These are phyloP conservation scores for Eueides isabella DNA, from an alignment of 1,140 invertebrate species.

Conservation along the genomic window DNA sequence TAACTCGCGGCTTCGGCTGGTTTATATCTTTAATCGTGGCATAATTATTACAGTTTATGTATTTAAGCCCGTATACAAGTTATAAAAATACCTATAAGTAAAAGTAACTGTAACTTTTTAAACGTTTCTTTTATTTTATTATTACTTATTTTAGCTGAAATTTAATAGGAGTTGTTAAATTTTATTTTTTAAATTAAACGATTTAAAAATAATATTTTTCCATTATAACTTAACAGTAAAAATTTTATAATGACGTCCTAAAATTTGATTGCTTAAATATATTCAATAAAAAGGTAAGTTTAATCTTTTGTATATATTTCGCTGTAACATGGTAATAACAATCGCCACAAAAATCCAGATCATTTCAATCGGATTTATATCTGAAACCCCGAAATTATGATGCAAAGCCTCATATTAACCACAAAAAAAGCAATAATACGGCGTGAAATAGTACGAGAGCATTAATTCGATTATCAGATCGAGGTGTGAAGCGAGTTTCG, in stretches of 20 bases:
- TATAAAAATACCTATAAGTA: neutral
- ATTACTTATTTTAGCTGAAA: neutral
- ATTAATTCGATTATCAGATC: conserved; percentile 82
- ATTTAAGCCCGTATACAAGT: neutral
- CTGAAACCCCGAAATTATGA: conserved; percentile 76
- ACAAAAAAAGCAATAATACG: conserved; percentile 78
- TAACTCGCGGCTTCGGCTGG: conserved; percentile 15
- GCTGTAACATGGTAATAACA: conserved; percentile 32
- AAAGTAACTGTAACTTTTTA: conserved; percentile 2
- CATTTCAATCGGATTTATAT: conserved; percentile 66
- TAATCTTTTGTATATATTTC: conserved; percentile 17
- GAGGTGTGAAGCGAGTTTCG: conserved; percentile 80
- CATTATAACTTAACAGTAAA: conserved; percentile 1
- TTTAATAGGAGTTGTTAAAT: neutral
- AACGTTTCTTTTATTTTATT: neutral
- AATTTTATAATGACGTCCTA: conserved; percentile 1
- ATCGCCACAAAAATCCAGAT: conserved; percentile 61
- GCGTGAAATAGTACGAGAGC: conserved; percentile 78
- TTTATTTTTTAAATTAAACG: neutral
- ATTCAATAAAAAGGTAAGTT: conserved; percentile 41
- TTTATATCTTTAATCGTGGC: conserved; percentile 13
- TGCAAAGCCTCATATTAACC: conserved; percentile 68
- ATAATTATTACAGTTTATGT: conserved; percentile 5
- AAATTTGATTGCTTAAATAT: conserved; percentile 29
- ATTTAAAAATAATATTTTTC: neutral